Base-by-base conservation (phyloP, 2,113 vertebrate species). In the Acrocephalus arundinaceus region DNA sequence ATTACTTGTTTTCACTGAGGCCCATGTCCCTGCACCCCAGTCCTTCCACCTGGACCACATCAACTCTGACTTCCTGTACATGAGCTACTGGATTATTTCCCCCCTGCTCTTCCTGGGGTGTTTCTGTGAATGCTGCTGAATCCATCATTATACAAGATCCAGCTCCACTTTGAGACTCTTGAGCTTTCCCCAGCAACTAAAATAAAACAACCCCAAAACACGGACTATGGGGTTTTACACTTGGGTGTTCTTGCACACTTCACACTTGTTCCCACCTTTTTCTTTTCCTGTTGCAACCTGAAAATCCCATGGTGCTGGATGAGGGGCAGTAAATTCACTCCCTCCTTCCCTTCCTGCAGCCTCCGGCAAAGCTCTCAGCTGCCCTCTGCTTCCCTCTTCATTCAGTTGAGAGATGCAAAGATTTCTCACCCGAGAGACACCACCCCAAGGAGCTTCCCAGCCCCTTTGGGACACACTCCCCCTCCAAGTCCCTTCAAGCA, bases 371-470 rank as follows among this genome's bases (percentile, higher is more conserved):
- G 7, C 48, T 16, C 20, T 7, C 24, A 12, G 41, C 20, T 45
- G 9, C 9, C 33, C 39, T 55, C 24, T 6, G 10, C 49, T 80
- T 65, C 48, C 39, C 41, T 51, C 45, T 63, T 23, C 7, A 1
- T 10, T 43, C 1, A 0, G 6, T 4, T 2, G 9, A 4, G 9
- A 19, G 12, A 46, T 19, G 21, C 1, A n/a, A 48, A 23, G 4
- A 8, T n/a, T 52, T 25, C 35, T 72, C 11, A 43, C 33, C 12
- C 6, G 1, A 19, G 59, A 61, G n/a, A 31, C 5, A 6, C 23
- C 15, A 27, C 7, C 20, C 21, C 21, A n/a, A 52, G 30, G 10
- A 52, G 4, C 13, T 48, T n/a, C 17, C 49, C 12, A 5, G 1
- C 23, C 16, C 6, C 39, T 6, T 1, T 11, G 21, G 51, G 45